phyloP scores from a whole-genome alignment of 2,113 vertebrate genomes.

The Sus scrofa region T2T-Sscrofa CM000824.6:116927001-116927500 shows the following conservation, averaged over 20 bases:
- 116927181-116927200: background rate
- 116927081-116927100: background rate
- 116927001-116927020: background rate
- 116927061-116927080: background rate
- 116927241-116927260: background rate
- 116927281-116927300: background rate
- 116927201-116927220: background rate
- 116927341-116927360: background rate
- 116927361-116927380: background rate
- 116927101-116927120: background rate
- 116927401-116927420: background rate
- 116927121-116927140: background rate
- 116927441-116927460: background rate
- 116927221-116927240: background rate
- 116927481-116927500: background rate
- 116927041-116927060: too few relatives aligned
- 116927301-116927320: background rate
- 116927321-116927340: background rate
- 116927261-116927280: background rate
- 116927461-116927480: conserved; percentile 1
- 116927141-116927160: background rate
- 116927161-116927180: background rate
- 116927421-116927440: background rate
- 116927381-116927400: background rate
- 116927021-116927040: background rate